Conservation (phyloP, 2,113 vertebrate species). For the Colinus virginianus region DNA sequence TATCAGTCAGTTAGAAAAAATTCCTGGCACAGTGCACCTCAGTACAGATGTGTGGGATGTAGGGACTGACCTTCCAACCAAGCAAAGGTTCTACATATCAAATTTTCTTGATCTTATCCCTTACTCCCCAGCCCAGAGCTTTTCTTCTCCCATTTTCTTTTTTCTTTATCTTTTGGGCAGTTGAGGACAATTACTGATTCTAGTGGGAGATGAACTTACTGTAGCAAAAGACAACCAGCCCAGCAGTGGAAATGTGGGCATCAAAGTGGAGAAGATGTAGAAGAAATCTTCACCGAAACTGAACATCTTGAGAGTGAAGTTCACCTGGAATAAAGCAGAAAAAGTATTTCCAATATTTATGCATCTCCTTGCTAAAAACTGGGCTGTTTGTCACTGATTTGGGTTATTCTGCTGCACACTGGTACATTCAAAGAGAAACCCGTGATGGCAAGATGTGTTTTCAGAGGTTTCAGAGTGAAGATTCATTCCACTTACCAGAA, state of each 20-base stretch:
- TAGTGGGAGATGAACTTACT: neutral
- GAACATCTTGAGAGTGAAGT: neutral
- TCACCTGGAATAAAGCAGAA: conserved; percentile 25
- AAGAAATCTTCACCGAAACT: rapidly evolving
- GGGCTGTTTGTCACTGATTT: neutral
- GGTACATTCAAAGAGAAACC: neutral
- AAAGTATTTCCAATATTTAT: neutral
- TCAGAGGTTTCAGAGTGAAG: neutral
- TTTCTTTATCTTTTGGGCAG: neutral
- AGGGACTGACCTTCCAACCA: neutral
- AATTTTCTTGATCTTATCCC: neutral
- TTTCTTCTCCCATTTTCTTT: neutral
- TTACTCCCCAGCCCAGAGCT: neutral
- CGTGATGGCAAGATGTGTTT: neutral
- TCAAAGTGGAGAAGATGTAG: conserved; percentile 58
- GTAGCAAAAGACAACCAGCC: conserved; percentile 50
- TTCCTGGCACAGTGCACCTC: rapidly evolving
- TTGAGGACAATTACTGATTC: neutral
- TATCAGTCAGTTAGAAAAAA: neutral
- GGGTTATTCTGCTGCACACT: neutral
- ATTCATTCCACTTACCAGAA: conserved; percentile 81
- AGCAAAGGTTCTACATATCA: neutral
- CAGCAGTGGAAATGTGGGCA: conserved; percentile 82
- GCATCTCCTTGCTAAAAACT: neutral
- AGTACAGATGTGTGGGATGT: neutral